Evolutionary conservation across 1,140 invertebrate species (phyloP).

Genomic region (Intoshia linei): DNA sequence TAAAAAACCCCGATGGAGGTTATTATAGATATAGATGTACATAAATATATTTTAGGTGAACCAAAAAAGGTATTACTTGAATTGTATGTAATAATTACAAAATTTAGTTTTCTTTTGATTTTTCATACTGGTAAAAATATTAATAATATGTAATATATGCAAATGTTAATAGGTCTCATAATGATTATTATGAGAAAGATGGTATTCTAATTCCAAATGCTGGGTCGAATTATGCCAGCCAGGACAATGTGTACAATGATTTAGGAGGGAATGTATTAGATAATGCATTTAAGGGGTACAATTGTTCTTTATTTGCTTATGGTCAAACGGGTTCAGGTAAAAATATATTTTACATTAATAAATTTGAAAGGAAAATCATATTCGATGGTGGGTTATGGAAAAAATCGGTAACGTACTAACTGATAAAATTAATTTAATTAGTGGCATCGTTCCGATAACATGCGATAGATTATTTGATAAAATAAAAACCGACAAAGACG

Average conservation of each 20-base stretch:
- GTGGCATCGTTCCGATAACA: constrained; percentile 22
- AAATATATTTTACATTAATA: constrained; percentile 21
- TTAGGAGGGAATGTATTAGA: constrained; percentile 28
- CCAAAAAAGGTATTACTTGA: too few relatives aligned
- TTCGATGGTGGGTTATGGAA: constrained; percentile 11
- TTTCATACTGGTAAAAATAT: too few relatives aligned
- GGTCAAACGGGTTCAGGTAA: constrained; percentile 30
- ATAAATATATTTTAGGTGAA: too few relatives aligned
- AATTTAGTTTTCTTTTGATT: too few relatives aligned
- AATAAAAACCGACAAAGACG: constrained; percentile 12
- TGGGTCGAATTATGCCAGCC: constrained; percentile 16
- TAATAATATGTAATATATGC: neutral
- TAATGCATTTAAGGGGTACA: constrained; percentile 33
- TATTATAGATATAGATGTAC: too few relatives aligned
- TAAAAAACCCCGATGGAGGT: too few relatives aligned
- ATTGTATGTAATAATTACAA: too few relatives aligned
- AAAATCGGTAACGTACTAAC: constrained; percentile 8
- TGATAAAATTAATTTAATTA: constrained; percentile 3
- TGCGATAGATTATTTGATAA: constrained; percentile 22
- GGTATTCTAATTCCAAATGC: constrained; percentile 11
- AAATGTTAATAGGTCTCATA: constrained; percentile 18
- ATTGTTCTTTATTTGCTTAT: constrained; percentile 29
- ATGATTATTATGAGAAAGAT: constrained; percentile 13
- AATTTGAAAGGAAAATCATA: constrained; percentile 7
- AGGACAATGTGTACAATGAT: constrained; percentile 28